These are phyloP conservation scores for Caranx ignobilis DNA, from an alignment of 2,113 vertebrate genomes.

Conservation along the genomic window DNA sequence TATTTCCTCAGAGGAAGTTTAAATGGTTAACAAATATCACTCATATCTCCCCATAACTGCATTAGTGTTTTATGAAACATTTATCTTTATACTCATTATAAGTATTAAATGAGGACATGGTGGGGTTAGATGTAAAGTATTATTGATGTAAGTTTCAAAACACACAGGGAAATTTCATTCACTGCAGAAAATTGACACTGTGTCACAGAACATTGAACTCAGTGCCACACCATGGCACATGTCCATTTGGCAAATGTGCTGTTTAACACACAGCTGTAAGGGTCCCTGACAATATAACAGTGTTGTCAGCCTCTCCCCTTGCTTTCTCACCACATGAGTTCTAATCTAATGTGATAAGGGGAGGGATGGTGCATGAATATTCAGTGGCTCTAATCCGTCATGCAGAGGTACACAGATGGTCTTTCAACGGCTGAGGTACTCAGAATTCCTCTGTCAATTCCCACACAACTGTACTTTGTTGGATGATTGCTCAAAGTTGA, in stretches of 20 bases:
- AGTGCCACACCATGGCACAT: constrained; percentile 14
- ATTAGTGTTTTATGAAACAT: not conserved
- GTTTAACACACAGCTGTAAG: constrained; percentile 79
- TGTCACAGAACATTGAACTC: constrained; percentile 34
- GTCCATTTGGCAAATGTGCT: constrained; percentile 70
- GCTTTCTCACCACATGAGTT: constrained; percentile 76
- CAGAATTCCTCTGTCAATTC: constrained; percentile 64
- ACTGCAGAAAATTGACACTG: not conserved
- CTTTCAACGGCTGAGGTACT: constrained; percentile 79
- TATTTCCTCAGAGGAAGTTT: no score
- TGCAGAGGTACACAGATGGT: constrained; percentile 83
- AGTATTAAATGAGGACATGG: not conserved
- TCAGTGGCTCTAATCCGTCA: constrained; percentile 78
- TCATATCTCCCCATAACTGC: not conserved
- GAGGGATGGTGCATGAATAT: constrained; percentile 82
- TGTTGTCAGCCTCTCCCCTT: constrained; percentile 77
- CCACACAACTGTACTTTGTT: constrained; percentile 57
- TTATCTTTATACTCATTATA: not conserved
- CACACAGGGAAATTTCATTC: not conserved
- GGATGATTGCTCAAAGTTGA: constrained; percentile 56
- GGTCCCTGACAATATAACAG: constrained; percentile 76
- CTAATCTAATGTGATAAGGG: constrained; percentile 85
- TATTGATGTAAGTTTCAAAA: not conserved
- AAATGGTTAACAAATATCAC: no score
- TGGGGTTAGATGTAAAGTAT: not conserved